Evolutionary conservation across 2,113 vertebrate genomes (phyloP).

Genomic region (Aspidoscelis tigris): DNA sequence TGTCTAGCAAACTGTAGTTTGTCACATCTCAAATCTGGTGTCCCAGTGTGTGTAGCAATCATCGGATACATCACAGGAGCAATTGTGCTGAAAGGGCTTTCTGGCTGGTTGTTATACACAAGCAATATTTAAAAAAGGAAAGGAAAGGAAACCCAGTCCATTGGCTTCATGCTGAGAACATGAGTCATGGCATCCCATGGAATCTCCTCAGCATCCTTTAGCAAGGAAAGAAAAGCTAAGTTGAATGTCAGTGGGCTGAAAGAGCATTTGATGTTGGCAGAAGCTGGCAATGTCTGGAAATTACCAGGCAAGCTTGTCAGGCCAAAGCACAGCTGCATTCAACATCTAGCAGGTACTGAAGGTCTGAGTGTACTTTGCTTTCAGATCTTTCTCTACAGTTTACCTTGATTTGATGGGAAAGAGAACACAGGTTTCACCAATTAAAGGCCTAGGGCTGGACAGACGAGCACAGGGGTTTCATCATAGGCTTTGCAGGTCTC

Average conservation of each 20-base stretch:
- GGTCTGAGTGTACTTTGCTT: neutral
- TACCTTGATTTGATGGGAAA: neutral
- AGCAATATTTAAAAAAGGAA: neutral
- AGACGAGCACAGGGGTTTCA: neutral
- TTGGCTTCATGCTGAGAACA: neutral
- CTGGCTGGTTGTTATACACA: conserved; percentile 32
- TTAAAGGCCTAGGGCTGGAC: conserved; percentile 20
- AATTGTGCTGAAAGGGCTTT: neutral
- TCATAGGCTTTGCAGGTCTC: neutral
- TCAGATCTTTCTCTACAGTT: conserved; percentile 3
- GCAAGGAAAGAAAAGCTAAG: neutral
- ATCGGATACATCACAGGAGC: conserved; percentile 22
- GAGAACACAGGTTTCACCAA: conserved; percentile 3
- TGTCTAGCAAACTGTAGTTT: neutral
- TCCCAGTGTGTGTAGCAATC: neutral
- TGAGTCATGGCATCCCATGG: conserved; percentile 38
- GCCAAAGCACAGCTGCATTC: neutral
- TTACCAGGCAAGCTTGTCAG: neutral
- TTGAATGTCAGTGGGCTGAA: neutral
- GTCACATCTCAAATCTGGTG: neutral
- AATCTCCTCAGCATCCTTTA: conserved; percentile 25
- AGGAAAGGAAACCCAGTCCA: neutral
- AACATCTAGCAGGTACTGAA: conserved; percentile 2
- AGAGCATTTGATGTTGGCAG: neutral
- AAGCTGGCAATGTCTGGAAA: conserved; percentile 16